Conservation (phyloP, 2,113 vertebrate genomes). For the Atherinomorus stipes region DNA sequence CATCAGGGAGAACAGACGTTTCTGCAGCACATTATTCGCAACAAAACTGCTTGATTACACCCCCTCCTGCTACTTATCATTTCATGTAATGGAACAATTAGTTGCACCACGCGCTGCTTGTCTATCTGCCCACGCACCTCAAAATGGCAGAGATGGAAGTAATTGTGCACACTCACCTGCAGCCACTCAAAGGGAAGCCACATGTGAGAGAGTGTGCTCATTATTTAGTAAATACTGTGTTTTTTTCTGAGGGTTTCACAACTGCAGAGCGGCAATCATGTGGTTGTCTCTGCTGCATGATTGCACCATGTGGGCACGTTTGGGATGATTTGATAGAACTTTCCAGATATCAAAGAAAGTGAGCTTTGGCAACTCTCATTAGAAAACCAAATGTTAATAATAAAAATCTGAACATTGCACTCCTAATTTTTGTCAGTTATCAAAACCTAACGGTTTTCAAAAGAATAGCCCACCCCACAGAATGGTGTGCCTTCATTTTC, state of each 20-base stretch:
- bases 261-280: background rate
- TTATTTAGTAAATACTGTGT: constrained; percentile 31
- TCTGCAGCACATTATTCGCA: constrained; percentile 42
- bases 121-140: constrained; percentile 57
- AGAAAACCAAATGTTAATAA: too few relatives aligned
- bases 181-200: constrained; percentile 50
- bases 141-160: constrained; percentile 52
- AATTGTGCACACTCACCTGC: constrained; percentile 70
- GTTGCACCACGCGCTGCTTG: constrained; percentile 42
- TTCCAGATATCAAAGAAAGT: too few relatives aligned
- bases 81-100: constrained; percentile 72
- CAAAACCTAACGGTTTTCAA: too few relatives aligned
- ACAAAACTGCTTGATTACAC: constrained; percentile 70
- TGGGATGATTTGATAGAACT: too few relatives aligned
- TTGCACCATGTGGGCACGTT: background rate
- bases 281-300: background rate
- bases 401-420: too few relatives aligned
- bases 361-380: too few relatives aligned
- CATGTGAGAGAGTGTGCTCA: constrained; percentile 12
- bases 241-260: constrained; percentile 16
- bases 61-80: constrained; percentile 58
- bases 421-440: too few relatives aligned
- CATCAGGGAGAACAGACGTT: constrained; percentile 51
- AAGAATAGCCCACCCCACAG: too few relatives aligned
- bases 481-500: too few relatives aligned